Base-by-base conservation (phyloP, 2,888 invertebrate genomes). In the Achlya flavicornis region DNA sequence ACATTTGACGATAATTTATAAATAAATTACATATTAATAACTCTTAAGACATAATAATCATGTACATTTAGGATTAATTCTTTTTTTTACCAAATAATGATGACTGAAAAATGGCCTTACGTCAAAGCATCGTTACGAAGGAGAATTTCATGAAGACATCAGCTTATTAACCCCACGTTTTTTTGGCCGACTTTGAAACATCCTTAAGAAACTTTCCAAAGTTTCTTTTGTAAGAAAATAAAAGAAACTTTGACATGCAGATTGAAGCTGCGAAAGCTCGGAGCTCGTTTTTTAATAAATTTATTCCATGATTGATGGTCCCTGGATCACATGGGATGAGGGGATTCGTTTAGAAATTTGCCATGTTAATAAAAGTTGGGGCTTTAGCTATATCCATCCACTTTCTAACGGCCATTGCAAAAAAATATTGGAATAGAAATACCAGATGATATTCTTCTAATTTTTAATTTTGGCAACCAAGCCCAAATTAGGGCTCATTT, bases 281-380 rank as follows among this genome's bases (percentile, higher is more conserved):
- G 60, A 60, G 60, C 60, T 26, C 53, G 60, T 43, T 60, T 60
- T 60, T 60, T 60, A 60, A 60, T 60, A 60, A 60, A 60, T 60
- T 43, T 60, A 60, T 60, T 60, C 60, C 7, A 26, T 60, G 60
- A 60, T 60, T 60, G 60, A 60, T 60, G 60, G 43, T 5, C 33
- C 35, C 26, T 58, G 41, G 26, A 14, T 60, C 60, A 19, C 60
- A 60, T 19, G 60, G 41, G 60, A 5, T 41, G 16, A 41, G 41
- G 53, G 53, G 19, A 8, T 53, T 8, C 53, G 53, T n/a, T 53
- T 19, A 53, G 53, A 53, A 53, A 53, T 53, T 53, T 19, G 53
- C 10, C 53, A 53, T 53, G 53, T 53, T 53, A 19, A 53, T 48
- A 48, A 48, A 48, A 48, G 16, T 48, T 48, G 38, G 38, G 41